These are phyloP conservation scores for Gallinago nigripennis DNA, from an alignment of 2,797 vertebrate genomes.

Conservation along the genomic window DNA sequence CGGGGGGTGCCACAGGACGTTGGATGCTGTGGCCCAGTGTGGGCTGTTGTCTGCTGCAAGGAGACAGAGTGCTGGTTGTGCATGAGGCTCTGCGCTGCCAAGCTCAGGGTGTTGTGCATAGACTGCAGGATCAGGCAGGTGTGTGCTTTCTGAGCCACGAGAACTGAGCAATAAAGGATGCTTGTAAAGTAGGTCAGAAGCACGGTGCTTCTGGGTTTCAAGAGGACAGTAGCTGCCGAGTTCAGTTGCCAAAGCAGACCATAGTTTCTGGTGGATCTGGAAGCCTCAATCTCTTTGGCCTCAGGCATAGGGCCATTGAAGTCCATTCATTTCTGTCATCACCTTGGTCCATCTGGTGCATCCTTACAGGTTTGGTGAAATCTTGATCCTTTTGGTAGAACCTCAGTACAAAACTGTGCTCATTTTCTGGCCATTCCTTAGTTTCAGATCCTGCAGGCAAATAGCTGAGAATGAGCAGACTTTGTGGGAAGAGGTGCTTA, in stretches of 20 bases:
- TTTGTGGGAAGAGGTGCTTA: neutral
- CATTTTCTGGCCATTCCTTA: neutral
- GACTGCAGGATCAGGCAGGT: neutral
- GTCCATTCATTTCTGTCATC: neutral
- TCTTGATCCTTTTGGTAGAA: neutral
- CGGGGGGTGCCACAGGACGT: accelerated
- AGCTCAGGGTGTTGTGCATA: neutral
- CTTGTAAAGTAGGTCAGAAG: neutral
- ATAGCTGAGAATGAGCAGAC: neutral
- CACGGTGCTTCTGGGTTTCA: neutral
- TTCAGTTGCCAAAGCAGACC: neutral
- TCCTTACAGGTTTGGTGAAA: neutral
- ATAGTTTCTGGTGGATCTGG: neutral
- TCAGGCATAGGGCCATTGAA: neutral
- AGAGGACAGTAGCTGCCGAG: neutral
- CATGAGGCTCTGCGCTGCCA: neutral
- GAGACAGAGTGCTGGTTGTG: too few relatives aligned
- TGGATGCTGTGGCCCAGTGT: neutral
- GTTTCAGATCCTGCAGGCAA: neutral
- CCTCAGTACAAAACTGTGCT: neutral
- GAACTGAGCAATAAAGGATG: neutral
- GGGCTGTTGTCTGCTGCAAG: neutral
- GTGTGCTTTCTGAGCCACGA: neutral
- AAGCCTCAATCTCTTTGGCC: neutral
- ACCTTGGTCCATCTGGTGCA: neutral